Conservation (phyloP, 1,140 invertebrate genomes). For the Cylas formicarius region DNA sequence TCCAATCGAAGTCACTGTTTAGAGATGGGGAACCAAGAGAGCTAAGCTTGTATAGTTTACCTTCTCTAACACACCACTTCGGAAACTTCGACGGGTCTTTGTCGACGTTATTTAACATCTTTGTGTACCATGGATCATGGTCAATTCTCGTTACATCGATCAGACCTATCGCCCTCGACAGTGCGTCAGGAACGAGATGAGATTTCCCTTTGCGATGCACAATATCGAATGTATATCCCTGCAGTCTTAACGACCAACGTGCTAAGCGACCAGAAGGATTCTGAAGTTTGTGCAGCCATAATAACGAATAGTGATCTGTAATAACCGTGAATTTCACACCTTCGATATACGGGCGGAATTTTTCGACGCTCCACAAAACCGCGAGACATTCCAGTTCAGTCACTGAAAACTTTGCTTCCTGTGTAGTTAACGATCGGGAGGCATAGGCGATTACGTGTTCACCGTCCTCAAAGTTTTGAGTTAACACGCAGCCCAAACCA, state of each 20-base stretch:
- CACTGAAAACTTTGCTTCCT: conserved; percentile 39
- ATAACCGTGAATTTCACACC: conserved; percentile 42
- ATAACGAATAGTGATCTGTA: conserved; percentile 33
- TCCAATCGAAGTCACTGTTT: conserved; percentile 21
- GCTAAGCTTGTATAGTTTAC: conserved; percentile 17
- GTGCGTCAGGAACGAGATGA: conserved; percentile 16
- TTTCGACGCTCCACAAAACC: conserved; percentile 41
- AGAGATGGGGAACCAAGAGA: not conserved
- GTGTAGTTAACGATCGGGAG: conserved; percentile 23
- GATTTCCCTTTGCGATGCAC: conserved; percentile 12
- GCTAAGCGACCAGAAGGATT: conserved; percentile 14
- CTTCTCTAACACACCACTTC: conserved; percentile 12
- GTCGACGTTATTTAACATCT: conserved; percentile 6
- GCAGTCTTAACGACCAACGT: conserved; percentile 22
- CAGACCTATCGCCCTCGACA: conserved; percentile 3
- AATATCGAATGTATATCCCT: conserved; percentile 28
- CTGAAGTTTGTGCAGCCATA: conserved; percentile 11
- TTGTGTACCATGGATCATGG: conserved; percentile 11
- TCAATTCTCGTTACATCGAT: not conserved
- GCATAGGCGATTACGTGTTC: conserved; percentile 27
- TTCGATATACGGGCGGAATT: conserved; percentile 42
- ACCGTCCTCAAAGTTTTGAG: conserved; percentile 17
- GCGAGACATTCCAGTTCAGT: conserved; percentile 46
- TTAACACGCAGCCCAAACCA: conserved; percentile 28
- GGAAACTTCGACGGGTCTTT: conserved; percentile 8